Evolutionary conservation across 2,888 invertebrate species (phyloP).

Genomic region (Salticus scenicus): DNA sequence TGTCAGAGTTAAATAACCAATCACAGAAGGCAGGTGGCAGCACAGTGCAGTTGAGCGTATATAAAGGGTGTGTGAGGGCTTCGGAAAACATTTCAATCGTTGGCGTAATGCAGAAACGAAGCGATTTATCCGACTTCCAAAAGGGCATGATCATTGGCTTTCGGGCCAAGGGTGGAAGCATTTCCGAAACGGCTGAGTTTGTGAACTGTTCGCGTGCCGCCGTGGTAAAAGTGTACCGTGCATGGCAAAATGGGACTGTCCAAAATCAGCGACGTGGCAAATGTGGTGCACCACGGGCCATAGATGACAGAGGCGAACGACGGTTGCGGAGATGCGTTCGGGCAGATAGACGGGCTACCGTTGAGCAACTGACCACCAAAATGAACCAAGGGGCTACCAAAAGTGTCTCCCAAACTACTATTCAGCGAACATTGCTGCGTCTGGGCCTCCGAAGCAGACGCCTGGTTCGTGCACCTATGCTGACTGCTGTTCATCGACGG

Average conservation of each 20-base stretch:
- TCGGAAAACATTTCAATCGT: conserved; percentile 7
- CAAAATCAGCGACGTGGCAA: background rate
- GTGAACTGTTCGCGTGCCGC: background rate
- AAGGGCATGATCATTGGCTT: conserved; percentile 1
- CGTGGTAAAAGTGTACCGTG: background rate
- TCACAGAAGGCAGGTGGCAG: conserved; percentile 55
- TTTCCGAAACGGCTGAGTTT: background rate
- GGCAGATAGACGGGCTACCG: background rate
- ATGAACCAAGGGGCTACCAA: background rate
- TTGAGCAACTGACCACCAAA: background rate
- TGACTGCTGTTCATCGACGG: too few species aligned
- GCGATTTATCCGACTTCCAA: conserved; percentile 6
- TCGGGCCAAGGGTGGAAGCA: background rate
- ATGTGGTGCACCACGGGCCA: background rate
- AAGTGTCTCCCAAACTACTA: too few species aligned
- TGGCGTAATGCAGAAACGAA: conserved; percentile 10
- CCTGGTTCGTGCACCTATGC: too few species aligned
- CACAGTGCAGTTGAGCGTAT: conserved; percentile 27
- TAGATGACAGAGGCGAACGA: background rate
- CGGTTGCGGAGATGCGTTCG: background rate
- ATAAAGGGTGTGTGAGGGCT: conserved; percentile 15
- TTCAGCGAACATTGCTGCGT: too few species aligned
- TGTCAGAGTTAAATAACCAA: conserved; percentile 36
- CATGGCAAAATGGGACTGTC: background rate
- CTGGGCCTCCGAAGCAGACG: too few species aligned